Base-by-base conservation (phyloP, 2,888 invertebrate species). In the Elmis aenea region DNA sequence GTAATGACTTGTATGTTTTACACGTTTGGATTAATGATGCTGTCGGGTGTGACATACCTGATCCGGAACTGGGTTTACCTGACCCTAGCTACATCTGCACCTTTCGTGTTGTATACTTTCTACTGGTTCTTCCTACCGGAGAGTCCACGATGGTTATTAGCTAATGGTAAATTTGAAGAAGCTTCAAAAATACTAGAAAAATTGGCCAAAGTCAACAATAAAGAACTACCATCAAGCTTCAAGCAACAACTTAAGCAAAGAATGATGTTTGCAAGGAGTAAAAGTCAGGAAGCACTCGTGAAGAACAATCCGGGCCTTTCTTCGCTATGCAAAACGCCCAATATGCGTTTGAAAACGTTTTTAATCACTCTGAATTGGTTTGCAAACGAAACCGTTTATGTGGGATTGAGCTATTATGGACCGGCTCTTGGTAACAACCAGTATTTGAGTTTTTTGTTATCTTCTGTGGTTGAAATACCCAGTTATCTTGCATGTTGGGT, bases 1-100 rank as follows among this genome's bases (percentile, higher is more conserved):
- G 87, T 93, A 3, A 82, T 93, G 82, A 91, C 91, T 0, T 91
- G 92, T 55, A 78, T 90, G 34, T 91, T 91, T 65, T 93, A 92
- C 64, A 91, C 91, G 1, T 72, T 87, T 48, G 91, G 91, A 2
- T 74, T 93, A 45, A 83, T 91, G 66, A 70, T 91, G 59, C 68
- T 93, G 28, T 83, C 92, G 0, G 79, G 80, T 11, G 79, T 93
- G n/a, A 87, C 91, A 2, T 92, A 89, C 62, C 67, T 89, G 34
- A 75, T 93, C 24, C 73, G 86, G 33, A 82, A 92, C 62, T 94
- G 93, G 93, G 78, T 85, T 42, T 73, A 76, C 15, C 70, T 94
- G 1, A 83, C 88, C 0, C 67, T 89, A 45, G 82, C 81, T 8
- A 91, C 91, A 8, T 90, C 92, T 1, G 69, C 85, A 4, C 94